phyloP scores from a whole-genome alignment of 2,888 invertebrate genomes.

The Meteorus colon region DNA sequence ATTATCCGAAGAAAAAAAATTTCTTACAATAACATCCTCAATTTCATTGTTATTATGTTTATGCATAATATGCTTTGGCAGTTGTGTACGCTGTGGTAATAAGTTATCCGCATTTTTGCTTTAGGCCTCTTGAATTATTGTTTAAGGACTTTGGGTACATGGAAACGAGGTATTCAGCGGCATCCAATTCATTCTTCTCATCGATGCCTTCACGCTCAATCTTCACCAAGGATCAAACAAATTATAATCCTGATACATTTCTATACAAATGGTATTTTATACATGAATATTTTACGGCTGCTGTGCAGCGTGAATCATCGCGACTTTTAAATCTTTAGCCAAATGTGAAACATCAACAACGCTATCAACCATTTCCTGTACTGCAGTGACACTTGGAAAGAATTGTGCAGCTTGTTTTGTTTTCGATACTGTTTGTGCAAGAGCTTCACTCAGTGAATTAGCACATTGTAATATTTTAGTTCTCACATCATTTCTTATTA shows the following conservation, averaged over 20 bases:
- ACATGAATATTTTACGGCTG: constrained; percentile 65
- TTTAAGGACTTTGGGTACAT: not conserved
- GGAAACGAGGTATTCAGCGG: constrained; percentile 34
- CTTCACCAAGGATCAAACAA: constrained; percentile 2
- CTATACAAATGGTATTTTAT: not conserved
- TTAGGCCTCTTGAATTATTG: constrained; percentile 35
- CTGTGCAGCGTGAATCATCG: constrained; percentile 81
- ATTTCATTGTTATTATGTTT: constrained; percentile 32
- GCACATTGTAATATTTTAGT: constrained; percentile 84
- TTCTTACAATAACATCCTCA: not conserved
- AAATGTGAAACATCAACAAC: constrained; percentile 89
- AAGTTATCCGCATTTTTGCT: constrained; percentile 7
- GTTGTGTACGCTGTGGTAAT: constrained; percentile 46
- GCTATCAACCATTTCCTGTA: constrained; percentile 95
- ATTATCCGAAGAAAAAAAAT: not conserved
- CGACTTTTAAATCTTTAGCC: constrained; percentile 86
- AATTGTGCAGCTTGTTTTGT: constrained; percentile 94
- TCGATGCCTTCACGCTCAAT: constrained; percentile 11
- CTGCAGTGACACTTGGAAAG: constrained; percentile 92
- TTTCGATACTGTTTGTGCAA: constrained; percentile 88
- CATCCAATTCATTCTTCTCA: not conserved
- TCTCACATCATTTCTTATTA: constrained; percentile 83
- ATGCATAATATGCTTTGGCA: constrained; percentile 53
- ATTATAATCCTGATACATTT: not conserved
- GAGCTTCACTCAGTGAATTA: constrained; percentile 86